Evolutionary conservation across 2,797 vertebrate species (phyloP).

Genomic region (Hypotaenidia philippensis): DNA sequence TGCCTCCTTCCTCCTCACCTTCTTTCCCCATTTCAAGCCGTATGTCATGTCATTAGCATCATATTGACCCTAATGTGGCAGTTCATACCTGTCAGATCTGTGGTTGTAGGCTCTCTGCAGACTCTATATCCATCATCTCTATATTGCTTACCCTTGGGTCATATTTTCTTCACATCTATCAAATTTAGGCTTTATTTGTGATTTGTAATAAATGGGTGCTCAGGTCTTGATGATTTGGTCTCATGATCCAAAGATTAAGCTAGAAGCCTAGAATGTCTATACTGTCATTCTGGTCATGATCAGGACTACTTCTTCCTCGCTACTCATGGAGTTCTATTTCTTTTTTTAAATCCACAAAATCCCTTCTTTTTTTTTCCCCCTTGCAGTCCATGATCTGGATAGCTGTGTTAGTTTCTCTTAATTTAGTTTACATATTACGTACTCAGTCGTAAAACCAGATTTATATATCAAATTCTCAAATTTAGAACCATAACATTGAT

Average conservation of each 20-base stretch:
- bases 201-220: constrained; percentile 31
- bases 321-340: not conserved
- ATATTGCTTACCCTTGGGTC: constrained; percentile 1
- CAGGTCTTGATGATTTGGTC: not conserved
- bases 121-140: constrained; percentile 35
- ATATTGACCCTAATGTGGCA: not conserved
- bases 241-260: not conserved
- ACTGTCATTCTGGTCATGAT: not conserved
- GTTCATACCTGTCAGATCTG: constrained; percentile 37
- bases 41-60: not conserved
- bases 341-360: constrained; percentile 13
- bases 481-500: not conserved
- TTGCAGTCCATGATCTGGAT: not conserved
- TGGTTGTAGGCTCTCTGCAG: constrained; percentile 5
- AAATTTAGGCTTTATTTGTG: constrained; percentile 44
- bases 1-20: not conserved
- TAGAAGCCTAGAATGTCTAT: not conserved
- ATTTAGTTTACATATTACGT: not conserved
- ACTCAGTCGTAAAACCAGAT: not conserved
- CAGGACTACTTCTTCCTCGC: not conserved
- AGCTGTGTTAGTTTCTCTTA: not conserved
- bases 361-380: too few species aligned
- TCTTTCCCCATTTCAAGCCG: not conserved
- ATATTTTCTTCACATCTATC: constrained; percentile 47
- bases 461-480: not conserved